A percentile compares a stretch with the other conserved stretches of the same genome.
Evolutionary conservation across 2,113 vertebrate species (phyloP).

Genomic region (Platysteira castanea): DNA sequence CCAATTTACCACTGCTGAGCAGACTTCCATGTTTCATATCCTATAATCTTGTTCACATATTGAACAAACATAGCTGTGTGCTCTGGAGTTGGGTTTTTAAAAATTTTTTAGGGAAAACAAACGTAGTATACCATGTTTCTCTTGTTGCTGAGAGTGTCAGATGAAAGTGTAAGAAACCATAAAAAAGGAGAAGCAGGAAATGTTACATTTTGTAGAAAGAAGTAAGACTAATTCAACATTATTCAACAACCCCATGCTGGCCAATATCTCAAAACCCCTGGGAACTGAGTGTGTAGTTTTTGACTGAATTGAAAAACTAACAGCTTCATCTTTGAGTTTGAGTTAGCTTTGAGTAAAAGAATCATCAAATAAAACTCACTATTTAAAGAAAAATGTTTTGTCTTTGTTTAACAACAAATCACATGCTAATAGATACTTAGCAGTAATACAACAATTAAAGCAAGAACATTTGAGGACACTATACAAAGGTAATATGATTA

Average conservation of each 20-base stretch:
- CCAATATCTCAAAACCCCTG: neutral
- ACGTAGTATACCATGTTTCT: neutral
- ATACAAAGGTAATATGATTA: neutral
- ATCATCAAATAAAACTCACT: neutral
- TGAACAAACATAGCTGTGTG: neutral
- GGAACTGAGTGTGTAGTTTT: neutral
- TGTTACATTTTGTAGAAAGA: neutral
- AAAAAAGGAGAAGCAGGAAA: neutral
- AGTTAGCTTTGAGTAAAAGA: neutral
- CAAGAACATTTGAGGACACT: neutral
- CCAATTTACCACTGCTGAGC: neutral
- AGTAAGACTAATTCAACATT: neutral
- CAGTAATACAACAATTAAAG: neutral
- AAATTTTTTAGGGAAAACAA: no score
- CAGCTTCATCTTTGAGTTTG: neutral
- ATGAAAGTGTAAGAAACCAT: neutral
- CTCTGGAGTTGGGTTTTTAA: neutral
- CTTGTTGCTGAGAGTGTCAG: neutral
- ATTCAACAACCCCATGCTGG: neutral
- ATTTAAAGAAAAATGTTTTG: neutral
- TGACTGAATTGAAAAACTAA: neutral
- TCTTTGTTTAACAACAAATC: neutral
- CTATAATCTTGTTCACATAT: neutral
- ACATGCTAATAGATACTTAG: neutral
- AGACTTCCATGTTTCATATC: neutral